A percentile compares a stretch with the other conserved stretches of the same genome.
phyloP scores from a whole-genome alignment of 2,888 invertebrate genomes.

The Andrena flavipes region DNA sequence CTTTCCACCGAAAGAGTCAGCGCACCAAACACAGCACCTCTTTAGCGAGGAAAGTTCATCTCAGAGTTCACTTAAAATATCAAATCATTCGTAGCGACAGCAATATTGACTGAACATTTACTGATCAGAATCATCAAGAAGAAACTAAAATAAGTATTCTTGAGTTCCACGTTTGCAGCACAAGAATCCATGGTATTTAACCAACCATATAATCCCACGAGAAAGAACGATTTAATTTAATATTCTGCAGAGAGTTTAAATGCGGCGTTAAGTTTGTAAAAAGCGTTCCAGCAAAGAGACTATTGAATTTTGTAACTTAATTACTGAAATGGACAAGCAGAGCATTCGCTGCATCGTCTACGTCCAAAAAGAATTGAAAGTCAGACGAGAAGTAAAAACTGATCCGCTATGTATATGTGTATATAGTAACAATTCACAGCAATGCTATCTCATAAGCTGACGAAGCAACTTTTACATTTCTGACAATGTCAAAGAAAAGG shows the following conservation, averaged over 20 bases:
- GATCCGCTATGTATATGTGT: neutral
- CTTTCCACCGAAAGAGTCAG: neutral
- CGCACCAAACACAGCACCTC: neutral
- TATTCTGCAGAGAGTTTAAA: neutral
- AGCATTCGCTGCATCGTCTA: neutral
- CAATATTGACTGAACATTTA: neutral
- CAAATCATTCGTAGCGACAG: neutral
- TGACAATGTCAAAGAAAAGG: neutral
- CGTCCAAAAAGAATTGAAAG: neutral
- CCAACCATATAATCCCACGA: neutral
- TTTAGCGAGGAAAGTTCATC: neutral
- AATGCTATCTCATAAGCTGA: too few relatives aligned
- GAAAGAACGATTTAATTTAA: neutral
- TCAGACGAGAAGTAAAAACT: neutral
- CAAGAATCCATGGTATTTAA: neutral
- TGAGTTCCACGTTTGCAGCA: neutral
- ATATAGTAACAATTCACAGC: too few relatives aligned
- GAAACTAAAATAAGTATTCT: neutral
- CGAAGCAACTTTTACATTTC: neutral
- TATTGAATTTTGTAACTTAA: neutral
- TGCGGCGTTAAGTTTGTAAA: neutral
- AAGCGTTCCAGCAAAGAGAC: neutral
- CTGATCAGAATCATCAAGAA: neutral
- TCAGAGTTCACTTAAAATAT: neutral
- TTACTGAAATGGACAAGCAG: neutral